Evolutionary conservation across 2,113 vertebrate genomes (phyloP), one percentile per base, ranked within the genome.

Genomic region (Callorhinus ursinus): DNA sequence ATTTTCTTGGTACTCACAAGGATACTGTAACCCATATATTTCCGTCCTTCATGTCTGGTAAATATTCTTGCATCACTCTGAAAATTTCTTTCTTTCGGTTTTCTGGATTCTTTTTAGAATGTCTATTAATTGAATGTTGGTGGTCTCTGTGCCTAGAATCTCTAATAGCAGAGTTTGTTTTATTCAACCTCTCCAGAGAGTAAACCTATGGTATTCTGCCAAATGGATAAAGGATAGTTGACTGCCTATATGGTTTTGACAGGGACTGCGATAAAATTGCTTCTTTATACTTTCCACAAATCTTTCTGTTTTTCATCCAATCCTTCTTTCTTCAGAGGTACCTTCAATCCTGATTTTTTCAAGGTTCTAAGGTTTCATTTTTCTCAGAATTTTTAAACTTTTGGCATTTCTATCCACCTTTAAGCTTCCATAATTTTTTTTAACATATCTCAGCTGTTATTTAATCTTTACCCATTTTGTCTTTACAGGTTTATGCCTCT

Each of bases 31-130:
- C 9, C 8, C 81, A 18, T 55, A 88, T 57, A 55, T 36, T 95
- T 15, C 72, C 59, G 15, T 86, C 49, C n/a, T 88, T 63, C 3
- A 84, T 4, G 31, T 69, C 28, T 71, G 31, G 46, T 5, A 92
- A 79, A 39, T 88, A 49, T 63, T 65, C 69, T 79, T 88, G 12
- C 1, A 79, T 65, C 63, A 79, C 24, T 88, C 42, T 74, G 21
- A 97, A 86, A 79, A 77, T 51, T 33, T 74, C 10, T 63, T 80
- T 77, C 16, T 19, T 51, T 92, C 18, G 92, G 11, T 88, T 95
- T 92, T n/a, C 39, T 74, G 18, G n/a, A 5, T 97, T 90, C 55
- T 90, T 94, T 80, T 59, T 87, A 28, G 22, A 96, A 72, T 57
- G 26, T 72, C 16, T 95, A 77, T 39, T 36, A 89, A 80, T 0